Percentiles rank a stretch among this genome's conserved stretches.
Conservation (phyloP, 1,140 invertebrate genomes). For the Zaprionus davidi region DNA sequence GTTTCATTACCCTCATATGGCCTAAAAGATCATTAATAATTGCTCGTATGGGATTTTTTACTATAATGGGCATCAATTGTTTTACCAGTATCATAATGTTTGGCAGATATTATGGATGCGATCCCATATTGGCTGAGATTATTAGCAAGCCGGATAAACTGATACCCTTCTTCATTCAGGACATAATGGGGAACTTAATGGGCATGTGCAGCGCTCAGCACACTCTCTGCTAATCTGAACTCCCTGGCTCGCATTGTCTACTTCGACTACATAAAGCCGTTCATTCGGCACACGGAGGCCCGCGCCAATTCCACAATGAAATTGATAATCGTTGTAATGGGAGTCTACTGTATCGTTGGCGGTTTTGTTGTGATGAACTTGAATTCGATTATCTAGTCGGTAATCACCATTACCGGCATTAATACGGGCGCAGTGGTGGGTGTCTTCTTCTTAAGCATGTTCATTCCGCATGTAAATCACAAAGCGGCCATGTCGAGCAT, state of each 20-base stretch:
- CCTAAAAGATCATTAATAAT: conserved; percentile 48
- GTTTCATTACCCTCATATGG: conserved; percentile 66
- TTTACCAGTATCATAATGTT: conserved; percentile 90
- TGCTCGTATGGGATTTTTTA: conserved; percentile 85
- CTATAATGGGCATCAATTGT: conserved; percentile 85
- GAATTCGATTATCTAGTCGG: conserved; percentile 87
- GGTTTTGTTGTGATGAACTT: conserved; percentile 88
- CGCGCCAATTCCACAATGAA: conserved; percentile 88
- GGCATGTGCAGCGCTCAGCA: conserved; percentile 88
- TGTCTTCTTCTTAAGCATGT: conserved; percentile 90
- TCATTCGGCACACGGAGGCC: conserved; percentile 85
- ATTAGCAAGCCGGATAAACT: conserved; percentile 85
- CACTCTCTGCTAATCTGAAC: conserved; percentile 90
- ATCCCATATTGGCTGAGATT: conserved; percentile 87
- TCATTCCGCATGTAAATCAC: conserved; percentile 88
- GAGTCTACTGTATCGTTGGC: conserved; percentile 86
- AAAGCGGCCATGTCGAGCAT: conserved; percentile 89
- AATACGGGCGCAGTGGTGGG: conserved; percentile 89
- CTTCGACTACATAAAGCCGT: conserved; percentile 89
- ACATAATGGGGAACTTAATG: conserved; percentile 85
- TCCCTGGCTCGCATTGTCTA: conserved; percentile 91
- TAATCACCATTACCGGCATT: conserved; percentile 86
- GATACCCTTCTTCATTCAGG: conserved; percentile 88
- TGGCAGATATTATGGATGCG: conserved; percentile 90
- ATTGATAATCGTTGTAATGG: conserved; percentile 86